A percentile compares a stretch with the other conserved stretches of the same genome.
These are phyloP conservation scores for Macropis europaea DNA, from an alignment of 2,888 invertebrate genomes.

Conservation along the genomic window DNA sequence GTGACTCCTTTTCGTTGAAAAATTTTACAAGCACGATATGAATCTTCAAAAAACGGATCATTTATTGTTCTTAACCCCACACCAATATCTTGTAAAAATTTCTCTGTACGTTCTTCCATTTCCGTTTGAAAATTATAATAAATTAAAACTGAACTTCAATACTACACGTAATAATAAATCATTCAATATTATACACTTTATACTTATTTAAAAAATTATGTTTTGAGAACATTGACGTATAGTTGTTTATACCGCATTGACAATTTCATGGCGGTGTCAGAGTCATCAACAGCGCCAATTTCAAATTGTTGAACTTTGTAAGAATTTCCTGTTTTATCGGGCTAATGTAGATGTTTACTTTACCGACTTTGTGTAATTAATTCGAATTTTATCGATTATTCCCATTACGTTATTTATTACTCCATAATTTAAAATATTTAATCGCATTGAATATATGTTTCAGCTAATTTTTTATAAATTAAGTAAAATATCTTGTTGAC, in stretches of 20 bases:
- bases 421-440: too few species aligned
- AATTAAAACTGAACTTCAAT: not conserved
- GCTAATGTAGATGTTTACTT: too few species aligned
- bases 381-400: too few species aligned
- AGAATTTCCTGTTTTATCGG: too few species aligned
- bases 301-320: too few species aligned
- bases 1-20: constrained; percentile 80
- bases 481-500: too few species aligned
- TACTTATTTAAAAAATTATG: not conserved
- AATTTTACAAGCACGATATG: constrained; percentile 75
- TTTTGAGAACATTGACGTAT: not conserved
- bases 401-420: too few species aligned
- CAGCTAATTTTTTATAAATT: too few species aligned
- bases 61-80: constrained; percentile 80
- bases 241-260: not conserved
- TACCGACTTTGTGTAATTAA: too few species aligned
- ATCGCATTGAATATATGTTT: too few species aligned
- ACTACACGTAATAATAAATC: not conserved
- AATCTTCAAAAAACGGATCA: constrained; percentile 81
- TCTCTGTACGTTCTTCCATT: constrained; percentile 55
- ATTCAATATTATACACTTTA: not conserved
- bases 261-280: not conserved
- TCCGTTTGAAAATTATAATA: too few species aligned
- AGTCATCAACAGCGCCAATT: too few species aligned
- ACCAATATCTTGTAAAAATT: constrained; percentile 70